Evolutionary conservation across 2,797 vertebrate genomes (phyloP).

Genomic region (Podarcis siculus): DNA sequence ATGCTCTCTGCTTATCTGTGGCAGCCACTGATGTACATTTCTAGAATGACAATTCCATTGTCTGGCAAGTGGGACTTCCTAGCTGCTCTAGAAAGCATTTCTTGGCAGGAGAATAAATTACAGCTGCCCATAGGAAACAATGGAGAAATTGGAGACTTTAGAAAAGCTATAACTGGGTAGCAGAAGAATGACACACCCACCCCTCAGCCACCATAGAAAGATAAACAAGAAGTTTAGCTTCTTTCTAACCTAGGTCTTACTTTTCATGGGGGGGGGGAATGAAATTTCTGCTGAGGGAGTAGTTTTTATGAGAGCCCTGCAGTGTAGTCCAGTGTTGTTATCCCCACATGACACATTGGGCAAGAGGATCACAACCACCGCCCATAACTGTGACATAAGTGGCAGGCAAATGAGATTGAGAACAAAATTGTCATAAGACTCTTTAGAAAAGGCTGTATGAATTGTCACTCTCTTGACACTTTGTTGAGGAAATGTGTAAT

Average conservation of each 20-base stretch:
- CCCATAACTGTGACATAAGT: neutral
- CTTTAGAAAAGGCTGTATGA: neutral
- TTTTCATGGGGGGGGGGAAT: too few species aligned
- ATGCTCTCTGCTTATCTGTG: neutral
- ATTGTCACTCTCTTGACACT: neutral
- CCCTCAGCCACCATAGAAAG: too few species aligned
- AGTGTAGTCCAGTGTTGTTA: too few species aligned
- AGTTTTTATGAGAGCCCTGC: neutral
- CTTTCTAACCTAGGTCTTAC: too few species aligned
- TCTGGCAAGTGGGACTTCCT: neutral
- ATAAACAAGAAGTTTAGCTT: too few species aligned
- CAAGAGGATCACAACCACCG: neutral
- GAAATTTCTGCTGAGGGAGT: too few species aligned
- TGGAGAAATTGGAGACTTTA: too few species aligned
- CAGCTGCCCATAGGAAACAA: neutral
- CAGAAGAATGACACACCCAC: too few species aligned
- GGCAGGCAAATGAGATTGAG: neutral
- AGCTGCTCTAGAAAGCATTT: neutral
- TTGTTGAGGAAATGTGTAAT: neutral
- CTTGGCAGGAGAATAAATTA: neutral
- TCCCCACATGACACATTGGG: neutral
- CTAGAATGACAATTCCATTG: neutral
- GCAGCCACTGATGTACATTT: neutral
- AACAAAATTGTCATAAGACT: too few species aligned
- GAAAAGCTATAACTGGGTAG: too few species aligned